Conservation (phyloP, 2,888 invertebrate genomes). For the Dastarcus helophoroides region DNA sequence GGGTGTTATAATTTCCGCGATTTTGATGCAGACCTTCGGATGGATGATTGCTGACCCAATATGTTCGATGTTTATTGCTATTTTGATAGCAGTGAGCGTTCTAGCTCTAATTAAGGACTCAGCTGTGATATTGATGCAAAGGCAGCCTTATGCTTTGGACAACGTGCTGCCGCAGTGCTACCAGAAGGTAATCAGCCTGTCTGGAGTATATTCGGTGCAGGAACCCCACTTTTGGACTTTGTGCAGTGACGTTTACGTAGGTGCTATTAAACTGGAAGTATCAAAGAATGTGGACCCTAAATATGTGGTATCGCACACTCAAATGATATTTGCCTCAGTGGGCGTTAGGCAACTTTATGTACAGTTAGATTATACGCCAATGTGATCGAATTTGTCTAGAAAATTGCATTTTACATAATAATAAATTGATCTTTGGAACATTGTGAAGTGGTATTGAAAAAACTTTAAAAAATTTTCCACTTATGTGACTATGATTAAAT, state of each 20-base stretch:
- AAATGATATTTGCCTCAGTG: slow-evolving; percentile 86
- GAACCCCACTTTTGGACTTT: slow-evolving; percentile 98
- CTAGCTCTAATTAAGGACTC: slow-evolving; percentile 77
- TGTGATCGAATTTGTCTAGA: slow-evolving; percentile 44
- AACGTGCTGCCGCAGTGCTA: slow-evolving; percentile 76
- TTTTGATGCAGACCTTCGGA: slow-evolving; percentile 88
- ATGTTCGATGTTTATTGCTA: slow-evolving; percentile 92
- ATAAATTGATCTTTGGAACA: no score
- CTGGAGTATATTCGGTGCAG: slow-evolving; percentile 91
- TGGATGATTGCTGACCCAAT: slow-evolving; percentile 99
- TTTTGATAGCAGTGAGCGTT: slow-evolving; percentile 81
- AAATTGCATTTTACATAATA: neutral
- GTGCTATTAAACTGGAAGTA: slow-evolving; percentile 91
- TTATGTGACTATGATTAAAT: no score
- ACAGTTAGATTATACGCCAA: slow-evolving; percentile 83
- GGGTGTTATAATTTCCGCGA: slow-evolving; percentile 90
- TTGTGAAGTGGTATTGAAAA: no score
- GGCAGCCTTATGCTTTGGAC: slow-evolving; percentile 78
- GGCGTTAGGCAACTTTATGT: slow-evolving; percentile 88
- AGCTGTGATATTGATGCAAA: slow-evolving; percentile 83
- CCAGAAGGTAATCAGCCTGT: slow-evolving; percentile 77
- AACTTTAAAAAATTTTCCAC: no score
- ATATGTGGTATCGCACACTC: slow-evolving; percentile 85
- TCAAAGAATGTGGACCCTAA: slow-evolving; percentile 83
- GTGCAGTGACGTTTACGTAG: slow-evolving; percentile 87